phyloP scores from a whole-genome alignment of 2,888 invertebrate species.

The Strigamia transsilvanica region DNA sequence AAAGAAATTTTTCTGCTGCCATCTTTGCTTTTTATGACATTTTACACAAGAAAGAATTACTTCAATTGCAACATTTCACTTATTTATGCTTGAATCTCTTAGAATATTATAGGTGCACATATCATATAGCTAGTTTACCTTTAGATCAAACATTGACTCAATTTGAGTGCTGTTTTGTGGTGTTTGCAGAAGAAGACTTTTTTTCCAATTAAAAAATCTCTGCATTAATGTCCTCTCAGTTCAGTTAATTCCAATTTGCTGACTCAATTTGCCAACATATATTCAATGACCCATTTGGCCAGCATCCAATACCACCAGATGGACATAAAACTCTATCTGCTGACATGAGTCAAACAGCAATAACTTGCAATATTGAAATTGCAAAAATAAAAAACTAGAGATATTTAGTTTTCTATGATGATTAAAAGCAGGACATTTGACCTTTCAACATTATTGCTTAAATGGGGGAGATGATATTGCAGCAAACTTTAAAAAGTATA shows the following conservation, averaged over 20 bases:
- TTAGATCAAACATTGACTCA: neutral
- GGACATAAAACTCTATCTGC: neutral
- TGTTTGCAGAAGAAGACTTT: neutral
- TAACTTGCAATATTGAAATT: neutral
- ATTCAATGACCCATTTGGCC: constrained; percentile 28
- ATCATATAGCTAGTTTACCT: no score
- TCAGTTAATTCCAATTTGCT: constrained; percentile 18
- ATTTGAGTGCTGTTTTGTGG: constrained; percentile 15
- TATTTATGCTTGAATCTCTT: no score
- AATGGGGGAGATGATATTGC: neutral
- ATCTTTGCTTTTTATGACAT: no score
- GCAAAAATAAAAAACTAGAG: neutral
- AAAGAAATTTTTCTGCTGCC: no score
- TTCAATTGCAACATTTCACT: no score
- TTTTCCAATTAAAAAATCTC: constrained; percentile 1
- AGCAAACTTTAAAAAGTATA: neutral
- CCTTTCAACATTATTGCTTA: neutral
- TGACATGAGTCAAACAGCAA: neutral
- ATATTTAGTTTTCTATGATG: neutral
- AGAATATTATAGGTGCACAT: no score
- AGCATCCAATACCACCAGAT: neutral
- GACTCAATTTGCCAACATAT: constrained; percentile 17
- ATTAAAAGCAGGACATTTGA: neutral
- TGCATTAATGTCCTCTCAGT: neutral
- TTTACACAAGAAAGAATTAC: no score